Evolutionary conservation across 1,140 invertebrate genomes (phyloP).

Genomic region (Eufriesea mexicana): DNA sequence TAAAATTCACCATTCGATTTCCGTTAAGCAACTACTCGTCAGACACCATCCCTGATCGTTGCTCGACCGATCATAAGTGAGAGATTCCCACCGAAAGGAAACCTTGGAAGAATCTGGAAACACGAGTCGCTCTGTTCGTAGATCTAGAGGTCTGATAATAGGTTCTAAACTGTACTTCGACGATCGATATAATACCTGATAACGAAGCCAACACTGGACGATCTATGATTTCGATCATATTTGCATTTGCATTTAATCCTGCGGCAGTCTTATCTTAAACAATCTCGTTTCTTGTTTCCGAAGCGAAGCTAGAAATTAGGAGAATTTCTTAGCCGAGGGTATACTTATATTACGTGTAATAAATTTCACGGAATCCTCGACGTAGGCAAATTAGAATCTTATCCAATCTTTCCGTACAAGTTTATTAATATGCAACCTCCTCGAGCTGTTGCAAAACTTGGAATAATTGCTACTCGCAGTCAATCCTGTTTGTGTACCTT

Average conservation of each 20-base stretch:
- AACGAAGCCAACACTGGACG: conserved; percentile 11
- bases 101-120: conserved; percentile 29
- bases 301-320: neutral
- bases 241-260: neutral
- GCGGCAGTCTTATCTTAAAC: neutral
- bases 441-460: too few species aligned
- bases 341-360: too few species aligned
- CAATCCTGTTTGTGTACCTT: too few species aligned
- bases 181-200: neutral
- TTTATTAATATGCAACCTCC: neutral
- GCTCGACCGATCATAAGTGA: neutral
- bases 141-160: neutral
- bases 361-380: neutral
- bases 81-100: conserved; percentile 4
- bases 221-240: conserved; percentile 47
- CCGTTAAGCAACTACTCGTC: conserved; percentile 17
- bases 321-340: neutral
- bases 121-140: neutral
- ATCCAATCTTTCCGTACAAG: neutral
- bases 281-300: too few species aligned
- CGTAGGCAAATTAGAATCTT: neutral
- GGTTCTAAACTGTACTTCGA: neutral
- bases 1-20: neutral
- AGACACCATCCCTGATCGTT: neutral
- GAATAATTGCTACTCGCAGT: too few species aligned